Conservation (phyloP, 2,113 vertebrate genomes). For the Hepsetus odoe region DNA sequence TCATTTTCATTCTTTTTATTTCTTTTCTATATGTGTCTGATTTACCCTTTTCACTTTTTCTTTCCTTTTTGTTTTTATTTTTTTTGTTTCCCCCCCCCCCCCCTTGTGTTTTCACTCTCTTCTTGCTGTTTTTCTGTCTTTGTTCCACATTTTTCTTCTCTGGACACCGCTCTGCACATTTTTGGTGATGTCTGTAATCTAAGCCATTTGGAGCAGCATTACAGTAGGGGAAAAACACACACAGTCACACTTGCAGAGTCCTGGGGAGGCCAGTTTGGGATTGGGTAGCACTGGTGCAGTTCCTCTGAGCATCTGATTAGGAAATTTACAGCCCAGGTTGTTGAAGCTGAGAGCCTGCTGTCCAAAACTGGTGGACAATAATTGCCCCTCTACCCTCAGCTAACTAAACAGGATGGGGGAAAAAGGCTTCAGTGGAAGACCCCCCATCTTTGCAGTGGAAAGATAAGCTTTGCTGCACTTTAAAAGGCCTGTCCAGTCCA, state of each 20-base stretch:
- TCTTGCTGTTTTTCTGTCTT: not conserved
- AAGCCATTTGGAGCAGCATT: not conserved
- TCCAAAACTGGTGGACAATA: constrained; percentile 6
- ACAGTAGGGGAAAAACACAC: not conserved
- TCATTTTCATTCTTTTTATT: not conserved
- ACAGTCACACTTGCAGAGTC: not conserved
- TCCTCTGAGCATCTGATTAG: not conserved
- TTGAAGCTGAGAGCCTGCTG: not conserved
- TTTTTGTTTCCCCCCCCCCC: not conserved
- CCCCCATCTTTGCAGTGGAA: constrained; percentile 38
- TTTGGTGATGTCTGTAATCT: not conserved
- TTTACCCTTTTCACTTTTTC: not conserved
- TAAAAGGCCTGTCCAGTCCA: constrained; percentile 6
- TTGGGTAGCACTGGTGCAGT: not conserved
- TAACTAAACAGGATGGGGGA: constrained; percentile 27
- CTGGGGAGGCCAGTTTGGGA: not conserved
- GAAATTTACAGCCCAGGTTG: constrained; percentile 29
- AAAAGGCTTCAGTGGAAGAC: constrained; percentile 29
- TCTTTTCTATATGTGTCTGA: not conserved
- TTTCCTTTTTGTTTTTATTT: not conserved
- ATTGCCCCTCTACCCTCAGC: constrained; percentile 15
- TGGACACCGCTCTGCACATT: not conserved
- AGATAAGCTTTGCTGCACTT: constrained; percentile 43
- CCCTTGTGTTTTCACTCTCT: not conserved
- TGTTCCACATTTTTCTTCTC: not conserved